Evolutionary conservation across 2,113 vertebrate species (phyloP), one percentile per base, ranked within the genome.

Genomic region (Circaetus gallicus): DNA sequence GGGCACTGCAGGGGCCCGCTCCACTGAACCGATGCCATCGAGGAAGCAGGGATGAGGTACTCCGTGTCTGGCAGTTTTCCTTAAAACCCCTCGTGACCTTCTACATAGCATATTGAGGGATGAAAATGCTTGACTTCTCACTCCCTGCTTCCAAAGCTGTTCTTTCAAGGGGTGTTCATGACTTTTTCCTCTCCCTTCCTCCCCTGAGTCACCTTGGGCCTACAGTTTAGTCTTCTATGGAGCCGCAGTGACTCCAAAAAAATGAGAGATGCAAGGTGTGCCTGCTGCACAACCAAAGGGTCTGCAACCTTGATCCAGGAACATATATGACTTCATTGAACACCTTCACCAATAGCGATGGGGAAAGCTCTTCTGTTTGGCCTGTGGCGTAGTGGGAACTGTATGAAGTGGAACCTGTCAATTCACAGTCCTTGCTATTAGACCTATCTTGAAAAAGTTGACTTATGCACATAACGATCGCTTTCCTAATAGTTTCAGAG

Each of bases 381-480:
- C 10, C 5, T 61, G 32, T 16, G 28, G 26, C 6, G 3, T 53
- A 58, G 55, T 72, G 66, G 34, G n/a, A 87, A 63, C 19, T 52
- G 13, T 40, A 56, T 40, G 67, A 69, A 86, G 29, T 29, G 18
- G 13, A 72, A 67, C 43, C 22, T 77, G 18, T 38, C n/a, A 67
- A 31, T 45, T 43, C 31, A 29, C 32, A 62, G 52, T 52, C 55
- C 22, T 65, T 56, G 29, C 59, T 34, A 20, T 36, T 82, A 53
- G 7, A 40, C 22, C 22, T 86, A 1, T 13, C 47, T 73, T 77
- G 58, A 56, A 93, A 79, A 53, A 9, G 28, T 32, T 83, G 58
- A 24, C 10, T 56, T 72, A 72, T 9, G 3, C 31, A 53, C 17
- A 14, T 18, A 66, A 61, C 0, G 1, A 36, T 61, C 0, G 0